Evolutionary conservation across 2,888 invertebrate genomes (phyloP), one percentile per base, ranked within the genome.

Genomic region (Apamea sordens): DNA sequence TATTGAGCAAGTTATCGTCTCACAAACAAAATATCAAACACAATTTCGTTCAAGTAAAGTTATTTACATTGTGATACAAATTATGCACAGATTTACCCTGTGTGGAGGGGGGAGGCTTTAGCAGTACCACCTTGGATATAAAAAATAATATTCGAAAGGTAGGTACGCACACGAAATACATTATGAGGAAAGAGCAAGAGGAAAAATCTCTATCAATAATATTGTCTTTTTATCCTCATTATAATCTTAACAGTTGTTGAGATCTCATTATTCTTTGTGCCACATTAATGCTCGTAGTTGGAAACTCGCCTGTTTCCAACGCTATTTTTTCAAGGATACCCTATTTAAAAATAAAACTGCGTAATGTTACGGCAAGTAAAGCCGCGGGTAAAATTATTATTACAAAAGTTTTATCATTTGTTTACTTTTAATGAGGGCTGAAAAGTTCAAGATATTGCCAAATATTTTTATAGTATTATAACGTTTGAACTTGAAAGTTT

Each of bases 11-110:
- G 56, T 64, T 73, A 76, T 72, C 59, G 44, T 69, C 47, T 64
- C 41, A 32, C 28, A 53, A 76, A 70, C 69, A 77, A 78, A 76
- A 77, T 70, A 75, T 69, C 68, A 73, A 73, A 76, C 64, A 80
- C 21, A 85, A 80, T 80, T 80, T 64, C 72, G 63, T 64, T 84
- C 72, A 80, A 84, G 44, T 80, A 47, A 76, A 79, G 74, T 68
- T 83, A 73, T 84, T 61, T 76, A 85, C 64, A 73, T 63, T 71
- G 61, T 44, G 68, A 61, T 77, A 84, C 36, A 71, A 77, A 82
- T 84, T 78, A 65, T 73, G 79, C 69, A 65, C 61, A 78, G 73
- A 67, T 84, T 83, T 77, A 36, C n/a, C 24, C 15, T 61, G 24
- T 59, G 41, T 50, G 36, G 50, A 50, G 53, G 56, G 24, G 10